Evolutionary conservation across 2,888 invertebrate species (phyloP), one percentile per base, ranked within the genome.

Genomic region (Malachius bipustulatus): DNA sequence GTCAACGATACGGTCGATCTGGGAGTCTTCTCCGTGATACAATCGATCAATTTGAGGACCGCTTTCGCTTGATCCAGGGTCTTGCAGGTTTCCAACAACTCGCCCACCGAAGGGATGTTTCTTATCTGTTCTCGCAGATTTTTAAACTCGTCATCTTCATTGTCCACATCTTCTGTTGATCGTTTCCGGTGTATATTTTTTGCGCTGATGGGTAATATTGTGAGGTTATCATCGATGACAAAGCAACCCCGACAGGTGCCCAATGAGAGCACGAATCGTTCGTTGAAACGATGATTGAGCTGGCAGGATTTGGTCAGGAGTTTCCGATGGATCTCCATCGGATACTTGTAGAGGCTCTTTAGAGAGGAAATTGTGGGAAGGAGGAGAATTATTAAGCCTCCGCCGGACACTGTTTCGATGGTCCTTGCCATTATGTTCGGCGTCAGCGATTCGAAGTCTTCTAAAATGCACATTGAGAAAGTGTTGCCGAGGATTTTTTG

Each of bases 401-500:
- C 91, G 13, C 94, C 94, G 64, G 91, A 90, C 1, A 96, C 89
- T 0, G 94, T 96, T 67, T 96, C 96, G 44, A 96, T 73, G 0
- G 94, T 93, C 31, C 93, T 70, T 0, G 94, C 94, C 57, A 96
- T 68, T 39, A 93, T 66, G 63, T 96, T 96, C 0, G 94, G 94
- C 1, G 93, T 94, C 1, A 24, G 24, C 9, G 24, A 6, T 24
- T 24, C 24, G 9, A 94, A 96, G 59, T 96, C 94, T 80, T 87
- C 60, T 2, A 55, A 41, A 30, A 51, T 41, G 35, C 33, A 46
- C 32, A 28, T 44, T 24, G 8, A 6, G 9, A 8, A 13, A 65
- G 94, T 96, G 52, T 88, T 88, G 34, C 94, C 94, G 0, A 96
- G 72, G 60, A 96, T 89, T 42, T 88, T 84, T 57, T 94, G 89